Evolutionary conservation across 1,140 invertebrate species (phyloP), one percentile per base, ranked within the genome.

Genomic region (Drosophila gunungcola): DNA sequence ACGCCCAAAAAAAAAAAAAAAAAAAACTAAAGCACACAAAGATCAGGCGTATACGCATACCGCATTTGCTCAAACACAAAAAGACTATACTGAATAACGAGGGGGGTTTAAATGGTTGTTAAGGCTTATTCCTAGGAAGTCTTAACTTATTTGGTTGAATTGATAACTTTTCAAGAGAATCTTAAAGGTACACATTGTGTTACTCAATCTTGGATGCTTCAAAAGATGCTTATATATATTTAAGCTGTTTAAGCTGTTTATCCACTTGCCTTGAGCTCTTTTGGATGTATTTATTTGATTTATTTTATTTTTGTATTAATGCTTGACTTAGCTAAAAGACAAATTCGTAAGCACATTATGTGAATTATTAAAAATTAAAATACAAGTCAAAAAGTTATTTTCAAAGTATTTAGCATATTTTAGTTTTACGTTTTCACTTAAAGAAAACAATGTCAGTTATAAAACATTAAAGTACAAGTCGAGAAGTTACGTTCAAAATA

Each of bases 1-100:
- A 42, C 13, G 36, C 53, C 52, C 38, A 11, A 4, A 49, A 41
- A 48, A 29, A 60, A 55, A 55, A 16, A n/a, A n/a, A n/a, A 41
- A 46, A 27, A 63, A 21, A 21, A 21, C 16, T 21, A 21, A 21
- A 21, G 16, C 42, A 56, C 29, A 67, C 49, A 53, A 25, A 62
- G 56, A 62, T 62, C 60, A 41, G 41, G 27, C 48, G 36, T 54
- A 70, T 48, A 68, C 75, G 57, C 70, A 73, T 55, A 61, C 4
- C 29, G 5, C 10, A 42, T 12, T 57, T 12, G 16, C 46, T 34
- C 48, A 81, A 10, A 29, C 42, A 70, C 43, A 52, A n/a, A 76
- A n/a, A 21, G 12, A 49, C 53, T 53, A 45, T 38, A 70, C 34
- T 12, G 41, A 41, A 34, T 34, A 73, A 45, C 68, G 65, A 51